Base-by-base conservation (phyloP, 1,140 invertebrate genomes). In the Mesaphorura yosii region DNA sequence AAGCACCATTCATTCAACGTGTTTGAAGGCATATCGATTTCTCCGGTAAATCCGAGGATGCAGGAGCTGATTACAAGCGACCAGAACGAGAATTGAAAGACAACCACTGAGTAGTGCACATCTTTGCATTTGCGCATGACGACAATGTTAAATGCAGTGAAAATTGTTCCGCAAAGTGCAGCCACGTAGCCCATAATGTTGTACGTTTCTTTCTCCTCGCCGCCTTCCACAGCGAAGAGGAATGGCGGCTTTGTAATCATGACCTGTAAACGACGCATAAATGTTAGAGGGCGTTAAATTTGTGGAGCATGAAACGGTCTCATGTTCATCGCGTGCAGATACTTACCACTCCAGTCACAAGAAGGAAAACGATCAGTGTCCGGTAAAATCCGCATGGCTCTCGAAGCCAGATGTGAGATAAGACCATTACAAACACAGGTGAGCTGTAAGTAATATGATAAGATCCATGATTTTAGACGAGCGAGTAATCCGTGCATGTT, bases 311-410 rank as follows among this genome's bases (percentile, higher is more conserved):
- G n/a, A n/a, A n/a, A n/a, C n/a, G n/a, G n/a, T n/a, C n/a, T n/a
- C n/a, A n/a, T n/a, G n/a, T n/a, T n/a, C n/a, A n/a, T n/a, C n/a
- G n/a, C n/a, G n/a, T n/a, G n/a, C n/a, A n/a, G n/a, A n/a, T n/a
- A n/a, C n/a, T n/a, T n/a, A n/a, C 58, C 3, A 77, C 74, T 7
- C 76, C 76, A 12, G 69, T 62, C 14, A 76, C 66, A 1, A 76
- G 67, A 0, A 72, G 56, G 51, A 68, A 68, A 25, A 76, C 70
- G 1, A 76, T 72, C 5, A 75, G 59, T 5, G 74, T 69, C 3
- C 76, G 68, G 23, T 75, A 69, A 48, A 76, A 63, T 31, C 75
- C 75, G 61, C 74, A 78, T 6, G 75, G 73, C 62, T 78, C 76
- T 55, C 71, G 70, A 0, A 77, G 64, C 51, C 76, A 72, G 23